Evolutionary conservation across 92 coral and sea anemone species (phyloP).

Genomic region (Anthopleura xanthogrammica): DNA sequence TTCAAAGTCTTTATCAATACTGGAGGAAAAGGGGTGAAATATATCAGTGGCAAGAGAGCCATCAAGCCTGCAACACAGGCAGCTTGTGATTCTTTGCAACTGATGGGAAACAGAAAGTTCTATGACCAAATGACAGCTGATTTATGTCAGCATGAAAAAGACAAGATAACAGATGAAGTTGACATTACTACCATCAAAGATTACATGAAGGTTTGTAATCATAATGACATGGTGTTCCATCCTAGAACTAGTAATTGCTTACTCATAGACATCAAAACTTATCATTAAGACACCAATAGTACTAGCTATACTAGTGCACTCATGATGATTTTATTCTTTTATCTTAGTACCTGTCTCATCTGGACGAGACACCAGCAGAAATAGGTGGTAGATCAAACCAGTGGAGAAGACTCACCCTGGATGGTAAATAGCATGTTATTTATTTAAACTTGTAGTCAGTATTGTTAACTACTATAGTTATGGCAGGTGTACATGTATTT

Average conservation of each 20-base stretch:
- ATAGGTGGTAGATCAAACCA: conserved; percentile 86
- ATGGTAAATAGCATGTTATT: conserved; percentile 49
- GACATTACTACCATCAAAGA: conserved; percentile 98
- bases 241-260: too few species aligned
- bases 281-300: too few species aligned
- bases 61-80: conserved; percentile 96
- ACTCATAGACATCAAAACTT: too few species aligned
- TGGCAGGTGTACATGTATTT: too few species aligned
- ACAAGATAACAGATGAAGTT: conserved; percentile 92
- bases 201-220: conserved; percentile 79
- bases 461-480: too few species aligned
- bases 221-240: too few species aligned
- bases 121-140: conserved; percentile 95
- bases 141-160: conserved; percentile 90
- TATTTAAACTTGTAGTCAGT: too few species aligned
- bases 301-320: too few species aligned
- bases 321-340: neutral
- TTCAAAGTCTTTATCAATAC: conserved; percentile 89
- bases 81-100: conserved; percentile 89
- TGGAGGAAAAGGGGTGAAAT: conserved; percentile 94
- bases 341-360: conserved; percentile 76
- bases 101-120: conserved; percentile 95
- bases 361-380: conserved; percentile 92
- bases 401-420: conserved; percentile 95
- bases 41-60: conserved; percentile 88